A percentile compares a stretch with the other conserved stretches of the same genome.
Evolutionary conservation across 2,888 invertebrate genomes (phyloP).

Genomic region (Portevinia maculata): DNA sequence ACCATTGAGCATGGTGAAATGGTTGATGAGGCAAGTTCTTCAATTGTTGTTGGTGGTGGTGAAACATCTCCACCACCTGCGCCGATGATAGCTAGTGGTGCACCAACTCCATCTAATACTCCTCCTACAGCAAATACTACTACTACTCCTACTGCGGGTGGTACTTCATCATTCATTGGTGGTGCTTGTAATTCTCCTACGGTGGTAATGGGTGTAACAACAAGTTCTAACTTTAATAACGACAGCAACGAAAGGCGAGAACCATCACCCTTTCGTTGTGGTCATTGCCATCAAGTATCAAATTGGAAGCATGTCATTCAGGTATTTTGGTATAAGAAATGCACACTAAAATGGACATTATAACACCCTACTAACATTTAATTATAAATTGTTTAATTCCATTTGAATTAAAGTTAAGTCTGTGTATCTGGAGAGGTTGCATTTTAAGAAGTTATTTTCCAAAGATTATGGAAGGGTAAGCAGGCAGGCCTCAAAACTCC

Average conservation of each 20-base stretch:
- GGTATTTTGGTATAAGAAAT: constrained; percentile 84
- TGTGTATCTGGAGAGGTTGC: constrained; percentile 27
- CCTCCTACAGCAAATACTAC: constrained; percentile 79
- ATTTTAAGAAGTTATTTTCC: not conserved
- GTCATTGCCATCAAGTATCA: constrained; percentile 91
- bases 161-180: constrained; percentile 73
- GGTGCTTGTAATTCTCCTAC: constrained; percentile 69
- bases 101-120: constrained; percentile 68
- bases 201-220: constrained; percentile 75
- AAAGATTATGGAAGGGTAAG: not conserved
- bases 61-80: constrained; percentile 48
- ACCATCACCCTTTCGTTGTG: constrained; percentile 88
- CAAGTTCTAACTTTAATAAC: constrained; percentile 77
- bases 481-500: too few species aligned
- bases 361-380: constrained; percentile 20
- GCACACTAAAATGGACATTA: constrained; percentile 66
- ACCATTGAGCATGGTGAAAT: constrained; percentile 83
- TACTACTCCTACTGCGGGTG: constrained; percentile 76
- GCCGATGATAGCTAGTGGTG: constrained; percentile 75
- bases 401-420: not conserved
- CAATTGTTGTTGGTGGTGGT: constrained; percentile 76
- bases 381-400: constrained; percentile 15
- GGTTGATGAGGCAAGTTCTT: constrained; percentile 77
- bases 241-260: constrained; percentile 82
- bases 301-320: constrained; percentile 94